A percentile compares a stretch with the other conserved stretches of the same genome.
Evolutionary conservation across 2,888 invertebrate genomes (phyloP).

Genomic region (Anoncus sp.): DNA sequence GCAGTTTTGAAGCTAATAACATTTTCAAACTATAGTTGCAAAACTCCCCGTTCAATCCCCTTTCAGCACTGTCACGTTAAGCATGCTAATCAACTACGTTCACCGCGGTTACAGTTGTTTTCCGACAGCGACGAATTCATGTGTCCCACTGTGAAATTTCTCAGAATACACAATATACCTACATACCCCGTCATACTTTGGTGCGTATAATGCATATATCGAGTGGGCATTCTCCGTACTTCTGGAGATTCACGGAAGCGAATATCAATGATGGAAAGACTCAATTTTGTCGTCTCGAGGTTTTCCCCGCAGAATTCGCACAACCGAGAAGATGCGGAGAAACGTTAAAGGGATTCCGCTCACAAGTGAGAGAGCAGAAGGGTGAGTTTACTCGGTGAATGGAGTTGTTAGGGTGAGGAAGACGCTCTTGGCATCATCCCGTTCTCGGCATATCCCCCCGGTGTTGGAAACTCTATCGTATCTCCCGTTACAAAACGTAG

Average conservation of each 20-base stretch:
- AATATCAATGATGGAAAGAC: slow-evolving; percentile 1
- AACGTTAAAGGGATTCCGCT: slow-evolving; percentile 8
- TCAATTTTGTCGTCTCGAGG: slow-evolving; percentile 8
- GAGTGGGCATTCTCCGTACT: neutral
- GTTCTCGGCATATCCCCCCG: neutral
- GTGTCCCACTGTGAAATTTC: neutral
- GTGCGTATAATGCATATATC: too few species aligned
- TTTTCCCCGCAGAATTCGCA: neutral
- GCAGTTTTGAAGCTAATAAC: slow-evolving; percentile 23
- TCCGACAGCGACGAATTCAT: neutral
- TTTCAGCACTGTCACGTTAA: neutral
- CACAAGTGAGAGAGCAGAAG: neutral
- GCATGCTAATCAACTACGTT: slow-evolving; percentile 17
- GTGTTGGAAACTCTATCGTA: slow-evolving; percentile 6
- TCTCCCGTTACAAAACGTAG: neutral
- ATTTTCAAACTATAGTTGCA: slow-evolving; percentile 4
- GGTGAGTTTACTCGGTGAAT: slow-evolving; percentile 29
- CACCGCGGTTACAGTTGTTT: neutral
- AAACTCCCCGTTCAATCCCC: neutral
- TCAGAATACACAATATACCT: too few species aligned
- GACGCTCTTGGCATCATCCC: neutral
- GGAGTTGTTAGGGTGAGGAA: slow-evolving; percentile 28
- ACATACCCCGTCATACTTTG: too few species aligned
- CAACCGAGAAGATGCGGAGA: neutral
- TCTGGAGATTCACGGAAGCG: neutral